phyloP scores from a whole-genome alignment of 2,888 invertebrate genomes.

The Fragum sueziense region DNA sequence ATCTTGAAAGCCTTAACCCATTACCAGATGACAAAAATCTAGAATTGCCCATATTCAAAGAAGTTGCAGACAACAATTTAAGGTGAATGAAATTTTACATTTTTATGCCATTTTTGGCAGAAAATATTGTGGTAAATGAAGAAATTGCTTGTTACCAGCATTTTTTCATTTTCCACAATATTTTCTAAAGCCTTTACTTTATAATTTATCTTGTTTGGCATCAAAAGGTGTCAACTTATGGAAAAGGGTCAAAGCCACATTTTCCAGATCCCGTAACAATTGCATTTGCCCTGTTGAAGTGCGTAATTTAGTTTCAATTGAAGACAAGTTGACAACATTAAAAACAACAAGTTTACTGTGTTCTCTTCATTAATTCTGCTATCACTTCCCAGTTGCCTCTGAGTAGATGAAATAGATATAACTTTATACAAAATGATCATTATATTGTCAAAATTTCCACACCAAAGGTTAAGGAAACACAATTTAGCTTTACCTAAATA shows the following conservation, averaged over 20 bases:
- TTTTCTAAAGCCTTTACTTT: neutral
- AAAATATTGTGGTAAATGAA: neutral
- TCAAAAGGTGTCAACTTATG: too few relatives aligned
- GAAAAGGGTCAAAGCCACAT: too few relatives aligned
- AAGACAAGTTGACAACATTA: neutral
- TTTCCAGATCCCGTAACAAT: too few relatives aligned
- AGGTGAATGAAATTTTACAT: too few relatives aligned
- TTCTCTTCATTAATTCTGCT: constrained; percentile 39
- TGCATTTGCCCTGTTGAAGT: too few relatives aligned
- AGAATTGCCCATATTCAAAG: neutral
- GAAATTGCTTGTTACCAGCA: neutral
- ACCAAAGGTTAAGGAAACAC: too few relatives aligned
- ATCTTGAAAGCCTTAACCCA: neutral
- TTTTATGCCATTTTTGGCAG: too few relatives aligned
- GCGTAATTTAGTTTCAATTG: neutral
- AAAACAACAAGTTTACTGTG: constrained; percentile 35
- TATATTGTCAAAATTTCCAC: too few relatives aligned
- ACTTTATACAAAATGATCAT: too few relatives aligned
- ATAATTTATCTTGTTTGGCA: too few relatives aligned
- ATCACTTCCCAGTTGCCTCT: constrained; percentile 55
- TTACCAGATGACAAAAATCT: neutral
- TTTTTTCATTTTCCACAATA: neutral
- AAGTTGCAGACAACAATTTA: too few relatives aligned
- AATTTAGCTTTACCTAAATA: too few relatives aligned
- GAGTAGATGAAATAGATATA: neutral